Base-by-base conservation (phyloP, 2,797 vertebrate genomes). In the Dryobates pubescens region DNA sequence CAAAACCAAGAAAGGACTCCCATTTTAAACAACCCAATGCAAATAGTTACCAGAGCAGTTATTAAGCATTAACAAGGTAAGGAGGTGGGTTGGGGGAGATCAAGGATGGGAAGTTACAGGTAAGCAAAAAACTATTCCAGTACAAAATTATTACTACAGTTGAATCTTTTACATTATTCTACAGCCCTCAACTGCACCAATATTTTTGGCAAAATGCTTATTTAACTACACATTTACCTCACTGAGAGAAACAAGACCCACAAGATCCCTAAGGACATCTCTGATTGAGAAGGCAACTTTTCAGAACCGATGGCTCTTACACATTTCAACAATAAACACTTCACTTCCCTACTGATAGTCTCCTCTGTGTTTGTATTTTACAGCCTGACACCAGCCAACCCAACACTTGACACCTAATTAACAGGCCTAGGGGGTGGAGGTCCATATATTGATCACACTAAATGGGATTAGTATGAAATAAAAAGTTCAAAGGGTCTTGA, bases 361-460 rank as follows among this genome's bases (percentile, higher is more conserved):
- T 93, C 79, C 81, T 78, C 89, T 81, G 49, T 88, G 90, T 96
- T 95, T 95, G 92, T 94, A 87, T 92, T 96, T 93, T 95, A 96
- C 93, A 95, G 94, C 80, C 81, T 93, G 95, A 96, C 94, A 96
- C 84, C 59, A 23, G 86, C 90, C 95, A 93, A 71, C 87, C 89
- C 94, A 96, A 96, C 96, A 96, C 93, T 96, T 96, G 95, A 96
- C 96, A 95, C 92, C 94, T 96, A 96, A 96, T 96, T 97, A 97
- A 96, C 80, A 90, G 91, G 90, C 86, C 81, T 71, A 88, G 91
- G 88, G 93, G 93, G 86, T 97, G 91, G 94, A 95, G 94, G 95
- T 97, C 87, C 83, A 11, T 92, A 95, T 95, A 96, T 88, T 96
- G 94, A 97, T 96, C 96, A 95, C 92, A 92, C 86, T 97, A 95